phyloP scores from a whole-genome alignment of 1,140 invertebrate species.

The Bombus sibiricus region DNA sequence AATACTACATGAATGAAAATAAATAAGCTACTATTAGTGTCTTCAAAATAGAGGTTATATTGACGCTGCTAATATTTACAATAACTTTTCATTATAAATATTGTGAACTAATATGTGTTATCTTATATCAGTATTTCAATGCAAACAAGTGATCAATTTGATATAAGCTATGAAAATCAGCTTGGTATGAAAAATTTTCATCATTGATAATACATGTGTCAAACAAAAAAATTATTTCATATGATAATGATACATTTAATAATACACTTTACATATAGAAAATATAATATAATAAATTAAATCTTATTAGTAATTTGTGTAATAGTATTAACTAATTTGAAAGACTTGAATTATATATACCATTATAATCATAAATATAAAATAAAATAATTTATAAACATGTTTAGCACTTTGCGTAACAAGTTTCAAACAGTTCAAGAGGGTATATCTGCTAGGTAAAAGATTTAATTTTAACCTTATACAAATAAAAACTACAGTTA shows the following conservation, averaged over 20 bases:
- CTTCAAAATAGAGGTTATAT: conserved; percentile 20
- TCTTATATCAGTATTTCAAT: not conserved
- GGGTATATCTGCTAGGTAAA: conserved; percentile 82
- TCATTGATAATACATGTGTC: not conserved
- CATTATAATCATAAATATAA: not conserved
- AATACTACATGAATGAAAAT: not conserved
- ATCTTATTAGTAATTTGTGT: not conserved
- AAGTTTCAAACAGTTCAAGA: conserved; percentile 83
- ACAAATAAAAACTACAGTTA: not conserved
- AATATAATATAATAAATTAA: not conserved
- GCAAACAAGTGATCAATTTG: not conserved
- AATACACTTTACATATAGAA: not conserved
- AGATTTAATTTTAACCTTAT: not conserved
- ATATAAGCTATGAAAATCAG: not conserved
- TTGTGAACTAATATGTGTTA: not conserved
- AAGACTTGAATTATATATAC: not conserved
- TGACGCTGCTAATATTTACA: not conserved
- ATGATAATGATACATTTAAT: not conserved
- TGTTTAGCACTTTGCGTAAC: conserved; percentile 82
- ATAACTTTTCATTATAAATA: not conserved
- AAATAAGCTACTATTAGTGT: not conserved
- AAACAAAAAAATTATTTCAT: not conserved
- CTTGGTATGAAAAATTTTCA: not conserved
- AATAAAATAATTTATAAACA: conserved; percentile 57
- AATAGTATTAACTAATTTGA: not conserved